Evolutionary conservation across 2,888 invertebrate genomes (phyloP).

Genomic region (Cyclophora albipunctata): DNA sequence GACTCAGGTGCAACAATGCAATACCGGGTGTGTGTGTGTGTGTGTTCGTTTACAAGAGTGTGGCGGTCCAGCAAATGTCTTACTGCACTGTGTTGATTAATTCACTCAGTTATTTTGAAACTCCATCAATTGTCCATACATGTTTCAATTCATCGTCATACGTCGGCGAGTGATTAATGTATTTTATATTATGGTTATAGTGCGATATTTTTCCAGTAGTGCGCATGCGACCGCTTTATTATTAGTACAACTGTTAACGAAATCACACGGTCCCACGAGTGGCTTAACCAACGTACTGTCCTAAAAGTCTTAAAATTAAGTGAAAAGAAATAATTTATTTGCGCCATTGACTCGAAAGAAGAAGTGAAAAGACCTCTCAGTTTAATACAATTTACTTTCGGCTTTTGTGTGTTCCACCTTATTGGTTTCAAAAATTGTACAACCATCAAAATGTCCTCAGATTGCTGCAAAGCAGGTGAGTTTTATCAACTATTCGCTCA

Average conservation of each 20-base stretch:
- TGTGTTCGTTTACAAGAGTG: too few species aligned
- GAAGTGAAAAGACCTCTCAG: too few species aligned
- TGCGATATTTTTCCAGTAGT: conserved; percentile 26
- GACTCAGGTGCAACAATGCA: too few species aligned
- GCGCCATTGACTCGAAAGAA: too few species aligned
- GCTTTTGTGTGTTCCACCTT: too few species aligned
- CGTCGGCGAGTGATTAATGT: conserved; percentile 55
- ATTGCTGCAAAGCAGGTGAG: conserved; percentile 35
- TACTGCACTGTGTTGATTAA: conserved; percentile 47
- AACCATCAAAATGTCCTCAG: conserved; percentile 16
- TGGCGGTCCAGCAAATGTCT: neutral
- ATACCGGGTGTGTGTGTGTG: too few species aligned
- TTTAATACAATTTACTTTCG: too few species aligned
- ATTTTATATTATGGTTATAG: conserved; percentile 65
- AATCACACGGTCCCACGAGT: conserved; percentile 42
- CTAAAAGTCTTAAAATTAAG: too few species aligned
- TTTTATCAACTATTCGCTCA: conserved; percentile 1
- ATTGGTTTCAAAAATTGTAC: too few species aligned
- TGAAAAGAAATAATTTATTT: too few species aligned
- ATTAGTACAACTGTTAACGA: conserved; percentile 47
- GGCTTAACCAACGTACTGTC: conserved; percentile 11
- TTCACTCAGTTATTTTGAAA: conserved; percentile 54
- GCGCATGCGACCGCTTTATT: conserved; percentile 66
- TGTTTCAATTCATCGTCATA: conserved; percentile 30
- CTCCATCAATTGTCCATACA: conserved; percentile 41